Evolutionary conservation across 53 echinoderm and acorn worm genomes (phyloP).

Genomic region (Apostichopus leukothele): DNA sequence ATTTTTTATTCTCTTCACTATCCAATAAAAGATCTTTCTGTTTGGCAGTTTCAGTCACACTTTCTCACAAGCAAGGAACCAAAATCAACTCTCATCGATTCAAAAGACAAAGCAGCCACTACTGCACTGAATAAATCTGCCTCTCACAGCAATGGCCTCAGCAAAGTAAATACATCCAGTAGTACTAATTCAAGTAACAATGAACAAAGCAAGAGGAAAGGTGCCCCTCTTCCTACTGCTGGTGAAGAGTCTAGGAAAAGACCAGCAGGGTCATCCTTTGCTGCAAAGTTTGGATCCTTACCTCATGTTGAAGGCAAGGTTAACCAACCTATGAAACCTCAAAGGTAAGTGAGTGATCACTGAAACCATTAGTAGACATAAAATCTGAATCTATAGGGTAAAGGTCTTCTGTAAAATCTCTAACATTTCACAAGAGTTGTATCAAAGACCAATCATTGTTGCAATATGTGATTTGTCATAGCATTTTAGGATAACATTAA

Average conservation of each 20-base stretch:
- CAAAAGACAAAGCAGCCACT: neutral
- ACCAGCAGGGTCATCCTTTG: constrained; percentile 26
- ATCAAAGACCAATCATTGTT: no score
- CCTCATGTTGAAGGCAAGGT: neutral
- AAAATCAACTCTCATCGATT: neutral
- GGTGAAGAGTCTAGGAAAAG: neutral
- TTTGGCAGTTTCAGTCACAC: constrained; percentile 21
- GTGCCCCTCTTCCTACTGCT: neutral
- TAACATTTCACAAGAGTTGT: no score
- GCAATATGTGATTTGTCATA: no score
- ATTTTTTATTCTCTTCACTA: no score
- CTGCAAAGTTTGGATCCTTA: constrained; percentile 35
- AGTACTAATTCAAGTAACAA: neutral
- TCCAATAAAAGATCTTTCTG: neutral
- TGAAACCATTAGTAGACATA: no score
- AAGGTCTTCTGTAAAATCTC: no score
- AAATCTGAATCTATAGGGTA: no score
- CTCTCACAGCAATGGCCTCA: neutral
- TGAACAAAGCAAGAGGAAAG: neutral
- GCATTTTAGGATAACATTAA: no score
- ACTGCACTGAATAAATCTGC: neutral
- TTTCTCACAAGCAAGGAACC: constrained; percentile 1
- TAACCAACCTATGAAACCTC: neutral
- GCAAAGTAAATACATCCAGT: neutral
- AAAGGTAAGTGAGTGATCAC: neutral